Base-by-base conservation (phyloP, 2,888 invertebrate species). In the Hedychridium roseum region DNA sequence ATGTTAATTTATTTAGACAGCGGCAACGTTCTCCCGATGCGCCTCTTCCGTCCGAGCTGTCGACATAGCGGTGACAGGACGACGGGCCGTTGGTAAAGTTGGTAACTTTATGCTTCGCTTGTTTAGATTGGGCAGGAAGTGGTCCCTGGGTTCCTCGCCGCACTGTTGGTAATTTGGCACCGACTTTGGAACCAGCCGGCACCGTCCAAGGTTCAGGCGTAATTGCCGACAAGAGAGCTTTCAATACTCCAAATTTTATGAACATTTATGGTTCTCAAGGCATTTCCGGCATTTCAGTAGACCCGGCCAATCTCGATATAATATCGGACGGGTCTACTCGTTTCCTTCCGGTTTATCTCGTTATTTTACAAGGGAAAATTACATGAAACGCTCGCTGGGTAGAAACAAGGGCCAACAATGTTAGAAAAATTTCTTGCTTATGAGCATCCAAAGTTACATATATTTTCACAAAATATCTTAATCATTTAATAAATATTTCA, bases 51-150 rank as follows among this genome's bases (percentile, higher is more conserved):
- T 49, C 49, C 54, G 51, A 45, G 45, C 57, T 48, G 54, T 48
- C 56, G 60, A n/a, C 37, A 54, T 55, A 54, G 48, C 64, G 60
- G 56, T 65, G 67, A 65, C 63, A 64, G 66, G 66, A 64, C 63
- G 70, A 64, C 61, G 56, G 30, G 45, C 31, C 39, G 72, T 64
- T 64, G 68, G 65, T 60, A 63, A 71, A 73, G 71, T 71, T 73
- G 62, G 60, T 67, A 73, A 70, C 72, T 74, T 71, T 66, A 68
- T 69, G 70, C 68, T 65, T 50, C 57, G 69, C 64, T 71, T 71
- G 72, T 73, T 73, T 74, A 66, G 68, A 70, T 71, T 67, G 66
- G 68, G 56, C 68, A 61, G 72, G 68, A 67, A 70, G 64, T 68
- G 57, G 58, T 65, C 50, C 57, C 27, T 41, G 52, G 53, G 18